Base-by-base conservation (phyloP, 2,888 invertebrate species). In the Ochropacha duplaris region DNA sequence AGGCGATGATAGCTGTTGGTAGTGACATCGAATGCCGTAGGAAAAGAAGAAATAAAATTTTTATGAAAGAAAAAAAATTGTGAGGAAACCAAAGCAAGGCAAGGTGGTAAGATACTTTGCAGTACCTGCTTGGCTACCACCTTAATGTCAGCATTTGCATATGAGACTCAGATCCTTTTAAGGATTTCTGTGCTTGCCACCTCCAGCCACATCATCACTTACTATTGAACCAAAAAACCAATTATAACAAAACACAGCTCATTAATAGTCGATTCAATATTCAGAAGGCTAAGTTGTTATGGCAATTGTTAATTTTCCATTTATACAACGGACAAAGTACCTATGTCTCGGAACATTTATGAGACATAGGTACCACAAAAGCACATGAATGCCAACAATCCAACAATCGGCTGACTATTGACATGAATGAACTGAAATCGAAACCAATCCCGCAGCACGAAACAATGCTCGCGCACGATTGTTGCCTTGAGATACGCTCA, bases 341-440 rank as follows among this genome's bases (percentile, higher is more conserved):
- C n/a, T n/a, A n/a, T n/a, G n/a, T n/a, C n/a, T n/a, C n/a, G 44
- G 19, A 52, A 49, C 49, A 22, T 44, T 31, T 50, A 28, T 6
- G 14, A 52, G 52, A 34, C 31, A 52, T 52, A 44, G 52, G 52
- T 52, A 22, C 34, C 28, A 16, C n/a, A 28, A 52, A 52, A 22
- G 52, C 52, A 24, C 24, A 51, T 39, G 58, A 60, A 64, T 57
- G 58, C 55, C 57, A 66, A 62, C 57, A 58, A 63, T 54, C 49
- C 44, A 19, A 60, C 59, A 60, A 65, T 62, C 60, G 65, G 51
- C 56, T 49, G 56, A 58, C 60, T 67, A 70, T 65, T 67, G 69
- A 66, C 64, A 69, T 75, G 72, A 77, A 76, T 78, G 74, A 73
- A 72, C 64, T 61, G 64, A 72, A 73, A 72, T 76, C 59, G 60